Evolutionary conservation across 2,113 vertebrate species (phyloP), one percentile per base, ranked within the genome.

Genomic region (Carollia perspicillata): DNA sequence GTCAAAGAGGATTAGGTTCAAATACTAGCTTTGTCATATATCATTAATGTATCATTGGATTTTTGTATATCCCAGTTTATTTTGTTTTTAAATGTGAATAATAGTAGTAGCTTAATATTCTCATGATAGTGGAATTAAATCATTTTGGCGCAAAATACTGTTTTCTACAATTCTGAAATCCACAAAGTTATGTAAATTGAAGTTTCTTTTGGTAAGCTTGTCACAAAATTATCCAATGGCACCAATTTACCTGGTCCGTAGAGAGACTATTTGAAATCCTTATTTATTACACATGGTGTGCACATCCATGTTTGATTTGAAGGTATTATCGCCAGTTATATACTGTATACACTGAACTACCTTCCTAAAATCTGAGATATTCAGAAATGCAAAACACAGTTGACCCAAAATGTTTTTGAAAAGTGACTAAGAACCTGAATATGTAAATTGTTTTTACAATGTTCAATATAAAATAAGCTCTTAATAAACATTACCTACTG

Each of bases 61-160:
- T 83, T 85, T 85, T 30, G 14, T 72, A 81, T 1, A 60, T 80
- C 4, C 18, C n/a, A 84, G 20, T 78, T 63, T 68, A 33, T 26
- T 14, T 10, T 51, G 2, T 49, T 26, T 47, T 12, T 23, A 75
- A 65, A 75, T 71, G 5, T 71, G 16, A 78, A 58, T 85, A 69
- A 84, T 77, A 60, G 69, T 71, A 63, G 10, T 69, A 33, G 20
- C 30, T 63, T 95, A 86, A 33, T 47, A 89, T 33, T 74, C 80
- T 72, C 44, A 26, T 6, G 33, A 60, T 75, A 23, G 78, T 26
- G 71, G 4, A 90, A 53, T 88, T 4, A 44, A 14, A 42, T 35
- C 26, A 83, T 53, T 80, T 96, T 22, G 26, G 8, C 9, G 22
- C 11, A 91, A 2, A 22, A 17, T 71, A 65, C 3, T 1, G 78